Conservation (phyloP, 2,888 invertebrate genomes). For the Patella depressa region DNA sequence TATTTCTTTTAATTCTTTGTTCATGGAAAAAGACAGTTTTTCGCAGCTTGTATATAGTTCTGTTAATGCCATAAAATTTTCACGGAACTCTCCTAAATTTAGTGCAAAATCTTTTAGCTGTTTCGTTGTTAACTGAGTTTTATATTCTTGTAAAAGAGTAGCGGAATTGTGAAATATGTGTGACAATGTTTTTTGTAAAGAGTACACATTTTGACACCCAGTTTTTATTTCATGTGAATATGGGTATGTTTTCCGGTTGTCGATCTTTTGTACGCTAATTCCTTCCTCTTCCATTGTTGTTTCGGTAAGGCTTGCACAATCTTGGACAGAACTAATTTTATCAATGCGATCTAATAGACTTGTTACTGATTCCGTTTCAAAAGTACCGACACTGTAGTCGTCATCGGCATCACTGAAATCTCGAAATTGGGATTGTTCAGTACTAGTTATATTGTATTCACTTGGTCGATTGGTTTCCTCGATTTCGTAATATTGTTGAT, state of each 20-base stretch:
- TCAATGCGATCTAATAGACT: too few species aligned
- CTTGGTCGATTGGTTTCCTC: too few species aligned
- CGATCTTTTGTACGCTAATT: too few species aligned
- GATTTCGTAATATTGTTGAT: too few species aligned
- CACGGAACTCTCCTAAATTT: slow-evolving; percentile 47
- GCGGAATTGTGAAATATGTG: slow-evolving; percentile 41
- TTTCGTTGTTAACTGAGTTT: slow-evolving; percentile 35
- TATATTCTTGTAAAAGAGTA: slow-evolving; percentile 40
- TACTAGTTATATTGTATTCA: too few species aligned
- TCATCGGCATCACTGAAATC: too few species aligned
- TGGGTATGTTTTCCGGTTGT: not conserved
- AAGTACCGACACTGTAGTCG: too few species aligned
- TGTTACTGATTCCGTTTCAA: too few species aligned
- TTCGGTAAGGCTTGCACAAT: too few species aligned
- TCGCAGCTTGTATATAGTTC: slow-evolving; percentile 43
- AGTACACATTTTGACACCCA: not conserved
- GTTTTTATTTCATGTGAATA: not conserved
- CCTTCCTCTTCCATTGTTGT: too few species aligned
- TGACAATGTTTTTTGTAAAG: slow-evolving; percentile 35
- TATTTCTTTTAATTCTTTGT: slow-evolving; percentile 44
- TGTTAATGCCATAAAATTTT: slow-evolving; percentile 43
- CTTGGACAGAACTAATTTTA: too few species aligned
- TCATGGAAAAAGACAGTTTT: slow-evolving; percentile 36
- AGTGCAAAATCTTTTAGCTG: slow-evolving; percentile 42
- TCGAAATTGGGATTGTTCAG: too few species aligned